phyloP scores from a whole-genome alignment of 2,113 vertebrate species.

The Peromyscus maniculatus region DNA sequence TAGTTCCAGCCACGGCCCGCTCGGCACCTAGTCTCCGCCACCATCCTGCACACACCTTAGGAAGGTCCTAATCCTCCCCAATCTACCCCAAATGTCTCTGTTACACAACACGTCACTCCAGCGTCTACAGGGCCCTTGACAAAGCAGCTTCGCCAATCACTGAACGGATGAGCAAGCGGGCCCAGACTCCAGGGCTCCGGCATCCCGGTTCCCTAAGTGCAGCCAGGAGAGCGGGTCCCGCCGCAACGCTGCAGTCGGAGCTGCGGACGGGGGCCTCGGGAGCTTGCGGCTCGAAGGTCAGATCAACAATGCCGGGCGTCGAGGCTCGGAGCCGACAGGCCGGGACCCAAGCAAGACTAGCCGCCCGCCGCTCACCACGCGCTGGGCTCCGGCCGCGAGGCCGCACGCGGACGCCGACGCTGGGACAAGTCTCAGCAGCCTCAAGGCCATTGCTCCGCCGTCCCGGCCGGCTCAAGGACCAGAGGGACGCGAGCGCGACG shows the following conservation, averaged over 20 bases:
- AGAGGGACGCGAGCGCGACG: not conserved
- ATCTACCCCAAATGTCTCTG: not conserved
- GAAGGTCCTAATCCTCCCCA: not conserved
- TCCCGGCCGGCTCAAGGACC: slow-evolving; percentile 50
- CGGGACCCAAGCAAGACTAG: not conserved
- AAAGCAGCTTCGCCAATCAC: not conserved
- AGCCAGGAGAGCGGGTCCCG: not conserved
- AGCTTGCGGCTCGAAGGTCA: not conserved
- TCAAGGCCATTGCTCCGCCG: slow-evolving; percentile 74
- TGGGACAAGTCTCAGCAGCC: slow-evolving; percentile 7
- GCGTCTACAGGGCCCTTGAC: not conserved
- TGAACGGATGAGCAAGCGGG: not conserved
- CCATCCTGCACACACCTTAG: not conserved
- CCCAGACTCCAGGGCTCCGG: not conserved
- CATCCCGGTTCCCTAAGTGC: not conserved
- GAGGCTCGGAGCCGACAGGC: too few relatives aligned
- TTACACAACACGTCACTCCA: not conserved
- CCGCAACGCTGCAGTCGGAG: not conserved
- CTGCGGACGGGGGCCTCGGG: too few relatives aligned
- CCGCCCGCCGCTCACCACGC: slow-evolving; percentile 76
- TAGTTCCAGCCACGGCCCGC: not conserved
- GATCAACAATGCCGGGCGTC: not conserved
- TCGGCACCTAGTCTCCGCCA: fast-evolving
- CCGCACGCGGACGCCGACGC: slow-evolving; percentile 19
- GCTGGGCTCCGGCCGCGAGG: slow-evolving; percentile 1